Base-by-base conservation (phyloP, 2,113 vertebrate genomes). In the Cichladusa arquata region DNA sequence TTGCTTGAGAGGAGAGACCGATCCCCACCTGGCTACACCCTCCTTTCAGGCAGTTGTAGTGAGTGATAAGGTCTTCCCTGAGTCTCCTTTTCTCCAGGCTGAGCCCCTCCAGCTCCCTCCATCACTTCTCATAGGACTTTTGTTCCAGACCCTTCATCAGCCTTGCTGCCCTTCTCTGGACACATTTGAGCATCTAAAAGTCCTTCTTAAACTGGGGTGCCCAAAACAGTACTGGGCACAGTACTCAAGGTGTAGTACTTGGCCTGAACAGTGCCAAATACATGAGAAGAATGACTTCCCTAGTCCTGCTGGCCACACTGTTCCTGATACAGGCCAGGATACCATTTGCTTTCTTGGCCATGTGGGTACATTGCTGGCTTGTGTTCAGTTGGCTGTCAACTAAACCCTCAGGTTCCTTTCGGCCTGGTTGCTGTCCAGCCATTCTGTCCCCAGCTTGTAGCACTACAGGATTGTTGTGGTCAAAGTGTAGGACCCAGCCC, bases 401-500 rank as follows among this genome's bases (percentile, higher is more conserved):
- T 34, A 36, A 16, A 62, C 1, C 38, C 47, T 11, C 47, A 62
- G 20, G 3, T 61, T 18, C 17, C 56, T 61, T 62, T 36, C 26
- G 36, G 14, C 38, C 22, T 72, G 14, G 7, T 3, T 16, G 13
- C 56, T 53, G 47, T 57, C 42, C 79, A n/a, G 34, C 29, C 29
- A 28, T 7, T 38, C 51, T 40, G 44, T 40, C 34, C 53, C 34
- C 24, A 28, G 3, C 29, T 34, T 48, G 51, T 7, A 48, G 64
- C 3, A 3, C 53, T 60, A 44, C 44, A 60, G 34, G 29, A 13
- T 14, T 50, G 11, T 44, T 36, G 38, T 31, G 8, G 67, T 40
- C 40, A 14, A 44, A 62, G 33, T 18, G 17, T 4, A 53, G 38
- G 26, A 72, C 38, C 18, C 0, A 0, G 57, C 38, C 2, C 2